Conservation (phyloP, 2,113 vertebrate species). For the Paradoxurus hermaphroditus region DNA sequence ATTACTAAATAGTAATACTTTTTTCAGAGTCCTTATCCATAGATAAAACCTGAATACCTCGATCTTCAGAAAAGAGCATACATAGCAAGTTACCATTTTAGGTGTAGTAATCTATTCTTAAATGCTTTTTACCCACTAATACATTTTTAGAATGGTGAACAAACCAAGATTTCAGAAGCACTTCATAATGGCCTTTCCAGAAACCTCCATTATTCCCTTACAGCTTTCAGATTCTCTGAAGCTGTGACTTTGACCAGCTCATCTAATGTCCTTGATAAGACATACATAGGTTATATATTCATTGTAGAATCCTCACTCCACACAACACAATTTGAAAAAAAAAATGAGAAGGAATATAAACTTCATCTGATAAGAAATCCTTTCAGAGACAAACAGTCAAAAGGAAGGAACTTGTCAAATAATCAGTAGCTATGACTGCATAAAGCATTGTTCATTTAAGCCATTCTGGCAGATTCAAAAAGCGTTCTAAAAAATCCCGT, state of each 20-base stretch:
- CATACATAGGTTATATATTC: not conserved
- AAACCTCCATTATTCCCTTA: not conserved
- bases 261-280: not conserved
- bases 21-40: not conserved
- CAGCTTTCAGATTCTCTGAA: not conserved
- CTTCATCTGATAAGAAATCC: slow-evolving; percentile 9
- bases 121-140: not conserved
- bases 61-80: not conserved
- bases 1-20: not conserved
- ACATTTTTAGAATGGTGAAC: not conserved
- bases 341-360: not conserved
- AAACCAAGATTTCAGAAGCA: not conserved
- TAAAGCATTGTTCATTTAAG: slow-evolving; percentile 5
- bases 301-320: not conserved
- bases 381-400: slow-evolving; percentile 40
- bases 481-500: not conserved
- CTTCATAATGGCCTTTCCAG: no score
- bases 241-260: not conserved
- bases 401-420: slow-evolving; percentile 37
- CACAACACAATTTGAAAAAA: not conserved
- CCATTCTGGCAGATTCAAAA: not conserved
- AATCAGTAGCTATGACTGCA: not conserved
- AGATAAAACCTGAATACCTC: not conserved
- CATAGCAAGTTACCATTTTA: not conserved
- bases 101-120: not conserved